Percentiles rank a stretch among this genome's conserved stretches.
These are phyloP conservation scores for Ciconia boyciana DNA, from an alignment of 2,113 vertebrate species.

Conservation along the genomic window DNA sequence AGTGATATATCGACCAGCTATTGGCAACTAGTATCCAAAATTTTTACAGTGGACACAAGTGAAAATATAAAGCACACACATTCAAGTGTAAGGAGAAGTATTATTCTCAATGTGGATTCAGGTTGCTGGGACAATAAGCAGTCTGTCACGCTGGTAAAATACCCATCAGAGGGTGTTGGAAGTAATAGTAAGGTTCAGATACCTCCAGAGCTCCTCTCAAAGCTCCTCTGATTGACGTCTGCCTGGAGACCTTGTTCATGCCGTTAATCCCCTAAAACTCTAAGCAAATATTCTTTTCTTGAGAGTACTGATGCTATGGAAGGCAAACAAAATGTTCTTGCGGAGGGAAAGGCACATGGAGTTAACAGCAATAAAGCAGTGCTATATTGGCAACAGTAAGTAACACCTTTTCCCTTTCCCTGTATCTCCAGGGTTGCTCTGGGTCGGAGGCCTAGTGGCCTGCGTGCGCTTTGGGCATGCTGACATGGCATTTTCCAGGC, in stretches of 20 bases:
- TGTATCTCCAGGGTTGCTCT: not conserved
- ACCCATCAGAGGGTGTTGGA: not conserved
- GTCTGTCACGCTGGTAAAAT: not conserved
- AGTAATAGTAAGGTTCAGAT: not conserved
- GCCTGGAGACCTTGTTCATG: not conserved
- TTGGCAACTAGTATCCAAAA: not conserved
- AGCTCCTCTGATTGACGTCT: not conserved
- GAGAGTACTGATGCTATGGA: not conserved
- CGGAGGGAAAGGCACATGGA: not conserved
- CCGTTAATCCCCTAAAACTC: not conserved
- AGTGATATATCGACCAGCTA: not conserved
- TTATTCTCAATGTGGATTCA: not conserved
- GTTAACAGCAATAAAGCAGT: not conserved
- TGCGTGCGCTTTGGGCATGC: accelerated
- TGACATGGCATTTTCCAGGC: not conserved
- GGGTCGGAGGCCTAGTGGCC: not conserved
- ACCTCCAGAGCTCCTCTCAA: not conserved
- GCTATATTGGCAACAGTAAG: not conserved
- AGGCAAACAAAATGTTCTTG: not conserved
- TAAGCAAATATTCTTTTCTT: not conserved
- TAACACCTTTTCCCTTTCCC: not conserved
- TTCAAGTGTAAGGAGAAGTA: not conserved
- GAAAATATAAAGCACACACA: not conserved
- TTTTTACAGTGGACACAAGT: not conserved
- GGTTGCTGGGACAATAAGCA: not conserved